Evolutionary conservation across 2,113 vertebrate species (phyloP), one percentile per base, ranked within the genome.

Genomic region (Caracal caracal): DNA sequence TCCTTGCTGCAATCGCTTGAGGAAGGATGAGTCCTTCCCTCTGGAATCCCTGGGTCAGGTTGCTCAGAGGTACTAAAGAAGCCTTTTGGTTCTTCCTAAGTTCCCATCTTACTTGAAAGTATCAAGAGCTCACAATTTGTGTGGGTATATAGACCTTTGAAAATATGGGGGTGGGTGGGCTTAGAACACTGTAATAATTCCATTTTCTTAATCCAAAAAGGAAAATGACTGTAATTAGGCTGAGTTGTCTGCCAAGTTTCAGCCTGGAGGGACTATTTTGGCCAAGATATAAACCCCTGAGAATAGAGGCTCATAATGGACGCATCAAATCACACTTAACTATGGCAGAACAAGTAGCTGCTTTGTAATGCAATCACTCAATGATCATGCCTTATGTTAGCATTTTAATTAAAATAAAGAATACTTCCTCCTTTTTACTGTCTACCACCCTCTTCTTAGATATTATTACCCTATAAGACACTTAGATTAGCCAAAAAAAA

Each of bases 351-450:
- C 83, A 97, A 98, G 98, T 96, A 94, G 93, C 96, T 98, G 70
- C 92, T 94, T 96, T 98, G 97, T 95, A 98, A 98, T 85, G 93
- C 96, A 96, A 97, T 98, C 92, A 97, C 66, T 98, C 98, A 98
- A 93, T 95, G 96, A 97, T 97, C 95, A 88, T 93, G 98, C 97
- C 96, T 98, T 98, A 95, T 95, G 94, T 88, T 98, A 98, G 85
- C 94, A 98, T 98, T 98, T 98, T 98, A 99, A 98, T 98, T 98
- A 98, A 98, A 98, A 98, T 98, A 98, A 98, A 98, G 97, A 96
- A 97, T 97, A 95, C 56, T 97, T 82, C 89, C 68, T 98, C 43
- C 88, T 94, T 97, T 97, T 98, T 94, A 90, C 65, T 88, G 84
- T 51, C 88, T 96, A 61, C 85, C 84, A 87, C 88, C 81, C 33